Evolutionary conservation across 2,888 invertebrate genomes (phyloP).

Genomic region (Agelastica alni): DNA sequence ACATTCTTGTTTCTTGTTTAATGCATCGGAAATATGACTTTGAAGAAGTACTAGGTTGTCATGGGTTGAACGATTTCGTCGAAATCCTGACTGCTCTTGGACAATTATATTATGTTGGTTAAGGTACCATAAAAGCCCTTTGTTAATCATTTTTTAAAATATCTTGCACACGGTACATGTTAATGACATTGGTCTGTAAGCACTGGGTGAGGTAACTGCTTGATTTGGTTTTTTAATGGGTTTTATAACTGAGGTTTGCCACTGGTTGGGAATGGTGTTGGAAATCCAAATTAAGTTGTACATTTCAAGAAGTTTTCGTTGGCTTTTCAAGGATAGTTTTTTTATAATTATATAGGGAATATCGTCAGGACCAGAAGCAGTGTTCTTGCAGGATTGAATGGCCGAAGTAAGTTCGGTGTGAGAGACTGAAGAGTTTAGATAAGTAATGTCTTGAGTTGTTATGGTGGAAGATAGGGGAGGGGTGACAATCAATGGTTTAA

Average conservation of each 20-base stretch:
- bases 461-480: no score
- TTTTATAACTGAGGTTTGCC: background rate
- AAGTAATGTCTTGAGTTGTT: no score
- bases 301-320: no score
- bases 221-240: background rate
- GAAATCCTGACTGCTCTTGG: no score
- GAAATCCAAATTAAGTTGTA: background rate
- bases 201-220: background rate
- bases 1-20: no score
- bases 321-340: no score
- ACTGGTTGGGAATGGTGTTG: background rate
- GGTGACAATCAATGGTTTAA: no score
- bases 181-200: background rate
- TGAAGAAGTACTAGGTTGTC: no score
- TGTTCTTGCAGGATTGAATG: background rate
- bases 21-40: no score
- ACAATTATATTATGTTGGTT: background rate
- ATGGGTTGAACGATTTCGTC: no score
- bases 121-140: background rate
- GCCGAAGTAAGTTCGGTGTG: background rate
- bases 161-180: background rate
- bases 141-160: background rate
- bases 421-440: background rate
- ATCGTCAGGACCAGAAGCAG: no score
- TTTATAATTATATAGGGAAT: no score